Base-by-base conservation (phyloP, 2,797 vertebrate species). In the Pteronotus mesoamericanus region DNA sequence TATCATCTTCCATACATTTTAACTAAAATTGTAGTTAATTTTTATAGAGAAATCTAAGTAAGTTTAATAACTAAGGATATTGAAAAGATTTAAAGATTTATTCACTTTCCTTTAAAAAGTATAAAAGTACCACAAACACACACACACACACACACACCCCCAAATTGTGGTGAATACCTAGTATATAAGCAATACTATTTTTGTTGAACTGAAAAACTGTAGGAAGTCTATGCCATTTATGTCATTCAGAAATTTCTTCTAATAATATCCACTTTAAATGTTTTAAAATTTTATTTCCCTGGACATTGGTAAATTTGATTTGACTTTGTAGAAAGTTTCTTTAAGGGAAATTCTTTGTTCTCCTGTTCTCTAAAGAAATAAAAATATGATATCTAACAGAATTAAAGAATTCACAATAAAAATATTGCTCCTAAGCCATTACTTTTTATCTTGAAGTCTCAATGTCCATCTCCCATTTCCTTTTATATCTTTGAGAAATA, bases 401-500 rank as follows among this genome's bases (percentile, higher is more conserved):
- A 93, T 86, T 89, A 71, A 59, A 64, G 4, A 79, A 34, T 72
- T 22, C 8, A 48, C 61, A 79, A 80, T 83, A 68, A 69, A 80
- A 64, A 80, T 77, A 14, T 64, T 79, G 4, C 1, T 86, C 22
- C 26, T 85, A 59, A 75, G 42, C 1, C 22, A 59, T 55, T 57
- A 32, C 24, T 19, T 78, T 88, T 89, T 89, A 44, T 55, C 9
- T 55, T 89, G 37, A 89, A 89, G 14, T 89, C 66, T 78, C 88
- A 94, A 59, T 72, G n/a, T 95, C 39, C 34, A 37, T 39, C 94
- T 96, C 46, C 2, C 44, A 44, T 79, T 78, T 94, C 78, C 88
- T 55, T 94, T 92, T 94, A 74, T 26, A 72, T 96, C 94, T 95
- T 9, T 59, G 90, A 95, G 91, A 98, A 97, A 97, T 93, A 97